Conservation (phyloP, 2,113 vertebrate genomes). For the Archocentrus centrarchus region DNA sequence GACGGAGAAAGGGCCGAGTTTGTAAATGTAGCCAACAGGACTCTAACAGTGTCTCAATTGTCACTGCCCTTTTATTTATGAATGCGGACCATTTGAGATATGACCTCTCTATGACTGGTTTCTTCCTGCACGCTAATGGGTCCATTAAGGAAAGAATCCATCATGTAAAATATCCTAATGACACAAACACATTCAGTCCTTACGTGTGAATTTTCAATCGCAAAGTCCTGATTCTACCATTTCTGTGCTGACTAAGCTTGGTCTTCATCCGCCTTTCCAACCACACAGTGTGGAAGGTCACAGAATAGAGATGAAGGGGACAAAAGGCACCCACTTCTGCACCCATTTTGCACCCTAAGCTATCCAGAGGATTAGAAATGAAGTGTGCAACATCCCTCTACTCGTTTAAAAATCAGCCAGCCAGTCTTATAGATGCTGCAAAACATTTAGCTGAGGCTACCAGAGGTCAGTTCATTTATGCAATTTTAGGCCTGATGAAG, state of each 20-base stretch:
- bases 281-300: not conserved
- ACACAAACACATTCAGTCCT: constrained; percentile 51
- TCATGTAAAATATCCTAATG: constrained; percentile 57
- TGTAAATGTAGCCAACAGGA: constrained; percentile 73
- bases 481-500: constrained; percentile 32
- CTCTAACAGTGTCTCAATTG: constrained; percentile 54
- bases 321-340: constrained; percentile 25
- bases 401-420: constrained; percentile 38
- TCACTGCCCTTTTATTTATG: constrained; percentile 68
- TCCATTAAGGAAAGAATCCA: constrained; percentile 60
- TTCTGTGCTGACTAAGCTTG: constrained; percentile 30
- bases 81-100: constrained; percentile 70
- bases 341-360: constrained; percentile 8
- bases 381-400: constrained; percentile 13
- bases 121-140: constrained; percentile 66
- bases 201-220: constrained; percentile 17
- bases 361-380: constrained; percentile 30
- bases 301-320: not conserved
- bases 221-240: constrained; percentile 18
- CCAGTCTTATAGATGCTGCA: constrained; percentile 24
- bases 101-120: constrained; percentile 64
- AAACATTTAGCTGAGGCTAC: constrained; percentile 26
- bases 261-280: not conserved
- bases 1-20: constrained; percentile 51
- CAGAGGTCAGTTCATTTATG: constrained; percentile 67